Conservation (phyloP, 2,888 invertebrate genomes). For the Lithophane socia region DNA sequence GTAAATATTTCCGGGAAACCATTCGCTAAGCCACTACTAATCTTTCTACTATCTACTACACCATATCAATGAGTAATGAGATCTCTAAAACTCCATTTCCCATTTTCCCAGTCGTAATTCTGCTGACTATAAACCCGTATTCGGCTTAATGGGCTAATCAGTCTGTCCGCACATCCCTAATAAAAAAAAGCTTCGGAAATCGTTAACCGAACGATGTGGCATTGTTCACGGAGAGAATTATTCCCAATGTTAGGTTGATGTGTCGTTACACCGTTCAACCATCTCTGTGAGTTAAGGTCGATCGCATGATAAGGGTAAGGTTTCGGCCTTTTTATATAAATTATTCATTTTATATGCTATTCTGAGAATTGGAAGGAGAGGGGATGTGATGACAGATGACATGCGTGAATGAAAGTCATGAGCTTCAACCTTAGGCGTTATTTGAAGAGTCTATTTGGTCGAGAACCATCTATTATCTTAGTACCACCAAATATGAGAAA, state of each 20-base stretch:
- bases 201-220: constrained; percentile 77
- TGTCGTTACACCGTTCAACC: constrained; percentile 60
- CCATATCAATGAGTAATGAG: constrained; percentile 19
- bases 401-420: constrained; percentile 56
- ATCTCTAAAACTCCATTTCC: constrained; percentile 28
- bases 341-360: constrained; percentile 62
- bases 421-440: constrained; percentile 29
- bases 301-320: constrained; percentile 62
- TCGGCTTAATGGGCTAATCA: constrained; percentile 59
- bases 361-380: constrained; percentile 41
- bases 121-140: constrained; percentile 71
- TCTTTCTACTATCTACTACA: constrained; percentile 6
- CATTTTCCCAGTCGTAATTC: constrained; percentile 56
- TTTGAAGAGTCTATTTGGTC: constrained; percentile 21
- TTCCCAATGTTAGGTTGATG: constrained; percentile 77
- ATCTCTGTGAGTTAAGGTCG: constrained; percentile 65
- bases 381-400: constrained; percentile 52
- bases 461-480: constrained; percentile 16
- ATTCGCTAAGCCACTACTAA: not conserved
- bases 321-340: constrained; percentile 61
- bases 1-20: not conserved
- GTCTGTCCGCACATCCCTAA: constrained; percentile 48
- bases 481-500: not conserved
- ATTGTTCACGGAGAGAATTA: constrained; percentile 79
- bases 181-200: constrained; percentile 61